These are phyloP conservation scores for Oscheius sp. DNA, from an alignment of 2,888 invertebrate species.

Conservation along the genomic window DNA sequence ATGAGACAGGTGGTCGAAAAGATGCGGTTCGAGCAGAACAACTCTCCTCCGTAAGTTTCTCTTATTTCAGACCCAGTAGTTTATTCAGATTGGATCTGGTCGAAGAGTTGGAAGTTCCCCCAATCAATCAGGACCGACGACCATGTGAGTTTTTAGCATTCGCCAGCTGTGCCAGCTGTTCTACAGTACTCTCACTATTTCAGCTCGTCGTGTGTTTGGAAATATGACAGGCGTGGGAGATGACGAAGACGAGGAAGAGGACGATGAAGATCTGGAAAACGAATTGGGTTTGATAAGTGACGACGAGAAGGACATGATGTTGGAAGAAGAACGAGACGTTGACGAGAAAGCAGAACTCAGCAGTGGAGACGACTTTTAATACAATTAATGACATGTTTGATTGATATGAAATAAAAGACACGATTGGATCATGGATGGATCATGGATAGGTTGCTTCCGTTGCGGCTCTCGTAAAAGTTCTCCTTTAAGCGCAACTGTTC, in stretches of 20 bases:
- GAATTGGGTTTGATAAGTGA: slow-evolving; percentile 40
- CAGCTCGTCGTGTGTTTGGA: slow-evolving; percentile 59
- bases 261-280: slow-evolving; percentile 48
- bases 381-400: not conserved
- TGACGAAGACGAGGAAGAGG: slow-evolving; percentile 72
- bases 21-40: slow-evolving; percentile 77
- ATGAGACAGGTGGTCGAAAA: slow-evolving; percentile 78
- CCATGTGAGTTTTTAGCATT: slow-evolving; percentile 39
- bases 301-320: slow-evolving; percentile 32
- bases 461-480: slow-evolving; percentile 32
- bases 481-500: slow-evolving; percentile 36
- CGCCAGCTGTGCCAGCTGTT: not conserved
- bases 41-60: slow-evolving; percentile 49
- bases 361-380: slow-evolving; percentile 39
- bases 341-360: slow-evolving; percentile 30
- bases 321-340: slow-evolving; percentile 15
- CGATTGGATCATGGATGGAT: not conserved
- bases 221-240: slow-evolving; percentile 73
- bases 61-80: not conserved
- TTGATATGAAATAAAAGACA: not conserved
- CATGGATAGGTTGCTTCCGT: slow-evolving; percentile 25
- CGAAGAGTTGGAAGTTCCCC: slow-evolving; percentile 35
- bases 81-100: slow-evolving; percentile 28
- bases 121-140: slow-evolving; percentile 39
- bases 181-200: not conserved